phyloP scores from a whole-genome alignment of 2,888 invertebrate species.

The Sphaerophoria rueppellii region DNA sequence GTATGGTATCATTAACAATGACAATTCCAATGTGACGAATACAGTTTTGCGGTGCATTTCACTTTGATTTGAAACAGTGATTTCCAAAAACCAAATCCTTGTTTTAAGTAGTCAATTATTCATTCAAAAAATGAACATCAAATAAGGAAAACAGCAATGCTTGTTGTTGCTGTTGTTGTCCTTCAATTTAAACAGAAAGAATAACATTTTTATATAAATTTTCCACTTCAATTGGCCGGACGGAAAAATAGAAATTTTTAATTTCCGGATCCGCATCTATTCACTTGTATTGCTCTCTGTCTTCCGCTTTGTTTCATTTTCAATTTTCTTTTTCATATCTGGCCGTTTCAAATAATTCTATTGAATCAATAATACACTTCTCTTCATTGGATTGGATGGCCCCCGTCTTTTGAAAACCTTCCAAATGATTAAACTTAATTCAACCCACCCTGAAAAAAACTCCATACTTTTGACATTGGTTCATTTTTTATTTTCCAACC shows the following conservation, averaged over 20 bases:
- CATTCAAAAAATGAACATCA: neutral
- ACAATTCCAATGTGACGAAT: too few species aligned
- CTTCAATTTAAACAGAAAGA: conserved; percentile 8
- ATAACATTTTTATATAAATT: neutral
- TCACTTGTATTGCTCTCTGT: conserved; percentile 24
- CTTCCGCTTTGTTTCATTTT: conserved; percentile 51
- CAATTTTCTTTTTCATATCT: conserved; percentile 40
- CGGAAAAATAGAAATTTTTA: conserved; percentile 49
- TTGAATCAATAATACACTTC: conserved; percentile 26
- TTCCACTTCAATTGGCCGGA: conserved; percentile 22
- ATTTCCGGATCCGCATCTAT: conserved; percentile 58
- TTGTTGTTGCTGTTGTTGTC: neutral
- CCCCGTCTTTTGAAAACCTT: conserved; percentile 53
- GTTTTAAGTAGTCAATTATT: neutral
- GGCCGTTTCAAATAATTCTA: conserved; percentile 12
- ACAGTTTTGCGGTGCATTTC: too few species aligned
- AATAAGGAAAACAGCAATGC: neutral
- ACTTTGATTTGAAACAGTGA: too few species aligned
- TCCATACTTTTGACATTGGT: conserved; percentile 29
- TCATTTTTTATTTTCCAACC: conserved; percentile 21
- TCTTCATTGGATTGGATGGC: neutral
- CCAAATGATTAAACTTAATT: conserved; percentile 65
- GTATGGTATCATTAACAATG: too few species aligned
- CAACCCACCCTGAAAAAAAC: conserved; percentile 38
- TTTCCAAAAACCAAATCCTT: too few species aligned